Evolutionary conservation across 2,113 vertebrate species (phyloP).

Genomic region (Dunckerocampus dactyliophorus): DNA sequence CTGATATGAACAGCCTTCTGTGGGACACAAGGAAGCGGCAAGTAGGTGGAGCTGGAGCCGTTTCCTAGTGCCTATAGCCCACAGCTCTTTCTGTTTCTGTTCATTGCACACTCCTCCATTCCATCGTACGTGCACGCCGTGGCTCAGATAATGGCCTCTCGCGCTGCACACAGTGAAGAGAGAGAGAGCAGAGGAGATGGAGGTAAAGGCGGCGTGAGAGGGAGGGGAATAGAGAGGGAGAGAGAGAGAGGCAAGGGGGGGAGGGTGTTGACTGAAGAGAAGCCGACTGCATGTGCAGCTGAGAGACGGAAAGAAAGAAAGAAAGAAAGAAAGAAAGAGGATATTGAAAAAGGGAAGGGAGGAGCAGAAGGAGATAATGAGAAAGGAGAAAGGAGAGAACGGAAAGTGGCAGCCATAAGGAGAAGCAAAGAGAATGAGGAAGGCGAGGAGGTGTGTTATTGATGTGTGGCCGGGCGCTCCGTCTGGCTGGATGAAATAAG

Average conservation of each 20-base stretch:
- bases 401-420: constrained; percentile 64
- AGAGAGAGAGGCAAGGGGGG: constrained; percentile 58
- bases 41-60: constrained; percentile 21
- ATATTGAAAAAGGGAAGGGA: constrained; percentile 76
- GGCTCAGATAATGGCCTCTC: constrained; percentile 82
- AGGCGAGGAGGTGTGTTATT: constrained; percentile 65
- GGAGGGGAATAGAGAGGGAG: constrained; percentile 47
- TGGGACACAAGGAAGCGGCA: constrained; percentile 20
- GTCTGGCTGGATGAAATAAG: constrained; percentile 49
- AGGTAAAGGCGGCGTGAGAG: constrained; percentile 55
- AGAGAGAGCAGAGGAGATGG: constrained; percentile 58
- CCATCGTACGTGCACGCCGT: constrained; percentile 78
- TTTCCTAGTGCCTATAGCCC: constrained; percentile 44
- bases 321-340: constrained; percentile 32
- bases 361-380: constrained; percentile 74
- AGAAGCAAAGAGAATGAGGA: constrained; percentile 62
- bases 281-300: constrained; percentile 67
- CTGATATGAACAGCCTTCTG: constrained; percentile 15
- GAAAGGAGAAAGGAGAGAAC: constrained; percentile 67
- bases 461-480: constrained; percentile 38
- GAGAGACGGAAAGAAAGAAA: constrained; percentile 72
- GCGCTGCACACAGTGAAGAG: constrained; percentile 71
- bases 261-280: constrained; percentile 48
- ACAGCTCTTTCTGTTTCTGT: constrained; percentile 59
- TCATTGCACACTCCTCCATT: constrained; percentile 76